Evolutionary conservation across 2,113 vertebrate genomes (phyloP), one percentile per base, ranked within the genome.

Genomic region (Maccullochella peelii): DNA sequence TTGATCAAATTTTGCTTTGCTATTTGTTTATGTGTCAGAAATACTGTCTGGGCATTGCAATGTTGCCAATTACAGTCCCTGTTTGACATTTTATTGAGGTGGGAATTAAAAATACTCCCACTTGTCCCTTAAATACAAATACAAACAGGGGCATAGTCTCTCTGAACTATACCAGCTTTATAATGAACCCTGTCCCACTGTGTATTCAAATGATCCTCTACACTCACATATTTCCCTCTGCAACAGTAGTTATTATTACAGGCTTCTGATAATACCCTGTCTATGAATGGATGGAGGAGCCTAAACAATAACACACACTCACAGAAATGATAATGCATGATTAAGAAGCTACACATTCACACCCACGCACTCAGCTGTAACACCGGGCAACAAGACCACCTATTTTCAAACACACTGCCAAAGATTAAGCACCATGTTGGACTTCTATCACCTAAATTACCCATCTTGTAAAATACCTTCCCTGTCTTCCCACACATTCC

Each of bases 401-500:
- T 67, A 63, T 85, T 79, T 82, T 36, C 63, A 23, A 70, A 61
- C 66, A 66, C 36, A 42, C 27, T 18, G 50, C 40, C 70, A 65
- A 27, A 75, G 73, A 38, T 44, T 33, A 42, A 73, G 62, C 71
- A 57, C 81, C 30, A 20, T 11, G 49, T 49, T 82, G 75, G 74
- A 80, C 79, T 71, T 77, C 50, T 18, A 77, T 49, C 68, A 73
- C 50, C 77, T 20, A 79, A 86, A 83, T 84, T 72, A 84, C 58
- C 73, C 54, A 61, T 84, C 82, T 81, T 74, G 77, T 77, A 63
- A 87, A 77, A 89, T 83, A 77, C 66, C 79, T 72, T 73, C 27
- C 59, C 86, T 4, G 63, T 83, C 73, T 91, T 91, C 88, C 89
- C 86, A 86, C 85, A 87, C 91, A 88, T 90, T 91, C 85, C 90